Percentiles rank a stretch among this genome's conserved stretches.
Evolutionary conservation across 92 coral and sea anemone genomes (phyloP).

Genomic region (Plumapathes pennacea): DNA sequence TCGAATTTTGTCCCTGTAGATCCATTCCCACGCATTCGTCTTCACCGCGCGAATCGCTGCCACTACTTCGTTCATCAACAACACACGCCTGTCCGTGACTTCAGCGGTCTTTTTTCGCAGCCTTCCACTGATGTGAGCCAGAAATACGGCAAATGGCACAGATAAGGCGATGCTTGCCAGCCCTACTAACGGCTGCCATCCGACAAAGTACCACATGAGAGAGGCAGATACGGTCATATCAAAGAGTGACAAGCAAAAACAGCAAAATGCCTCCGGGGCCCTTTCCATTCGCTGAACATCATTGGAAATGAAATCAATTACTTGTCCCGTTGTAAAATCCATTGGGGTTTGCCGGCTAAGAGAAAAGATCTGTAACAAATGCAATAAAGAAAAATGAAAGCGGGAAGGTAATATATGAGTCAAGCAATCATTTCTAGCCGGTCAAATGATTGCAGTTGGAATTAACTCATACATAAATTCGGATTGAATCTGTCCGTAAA

Average conservation of each 20-base stretch:
- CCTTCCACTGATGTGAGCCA: background rate
- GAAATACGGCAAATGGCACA: background rate
- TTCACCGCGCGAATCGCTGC: background rate
- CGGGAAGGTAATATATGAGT: no score
- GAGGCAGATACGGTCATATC: background rate
- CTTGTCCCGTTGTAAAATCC: background rate
- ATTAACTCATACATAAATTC: no score
- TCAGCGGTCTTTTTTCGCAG: background rate
- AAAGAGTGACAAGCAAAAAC: background rate
- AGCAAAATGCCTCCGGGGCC: background rate
- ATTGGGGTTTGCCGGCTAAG: background rate
- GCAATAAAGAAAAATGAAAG: no score
- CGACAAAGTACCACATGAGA: background rate
- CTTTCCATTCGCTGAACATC: background rate
- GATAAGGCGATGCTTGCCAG: background rate
- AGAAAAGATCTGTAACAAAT: background rate
- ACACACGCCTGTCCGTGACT: background rate
- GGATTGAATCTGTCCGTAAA: no score
- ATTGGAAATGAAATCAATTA: background rate
- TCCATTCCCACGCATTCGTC: background rate
- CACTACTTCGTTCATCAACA: background rate
- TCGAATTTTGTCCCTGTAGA: background rate
- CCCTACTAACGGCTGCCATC: background rate
- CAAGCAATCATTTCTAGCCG: no score
- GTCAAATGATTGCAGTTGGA: no score